Percentiles rank a stretch among this genome's conserved stretches.
Evolutionary conservation across 2,113 vertebrate genomes (phyloP).

Genomic region (Phaetusa simplex): DNA sequence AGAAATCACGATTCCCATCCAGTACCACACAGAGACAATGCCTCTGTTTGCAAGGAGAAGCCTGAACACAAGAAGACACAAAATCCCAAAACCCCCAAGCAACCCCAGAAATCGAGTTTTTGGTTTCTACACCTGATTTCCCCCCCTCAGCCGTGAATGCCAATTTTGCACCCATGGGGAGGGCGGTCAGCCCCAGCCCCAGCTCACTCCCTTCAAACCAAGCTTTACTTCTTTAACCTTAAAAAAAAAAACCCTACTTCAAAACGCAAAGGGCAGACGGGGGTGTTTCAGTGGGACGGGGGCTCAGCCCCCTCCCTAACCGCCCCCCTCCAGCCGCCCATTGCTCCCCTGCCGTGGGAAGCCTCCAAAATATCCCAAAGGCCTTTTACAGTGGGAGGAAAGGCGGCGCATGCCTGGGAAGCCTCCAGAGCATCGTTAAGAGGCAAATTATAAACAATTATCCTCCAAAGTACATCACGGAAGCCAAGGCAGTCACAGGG

Average conservation of each 20-base stretch:
- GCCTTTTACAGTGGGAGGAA: not conserved
- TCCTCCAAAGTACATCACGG: not conserved
- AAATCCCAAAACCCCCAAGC: not conserved
- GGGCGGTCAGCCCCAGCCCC: not conserved
- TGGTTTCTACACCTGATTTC: not conserved
- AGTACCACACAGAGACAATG: not conserved
- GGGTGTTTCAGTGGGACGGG: not conserved
- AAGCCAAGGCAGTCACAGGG: not conserved
- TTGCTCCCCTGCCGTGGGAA: fast-evolving
- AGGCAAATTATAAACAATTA: slow-evolving; percentile 18
- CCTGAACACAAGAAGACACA: not conserved
- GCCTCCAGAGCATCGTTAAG: not conserved
- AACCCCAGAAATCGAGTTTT: not conserved
- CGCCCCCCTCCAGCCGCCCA: not conserved
- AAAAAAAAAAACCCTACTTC: not conserved
- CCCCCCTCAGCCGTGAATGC: not conserved
- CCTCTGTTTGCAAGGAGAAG: not conserved
- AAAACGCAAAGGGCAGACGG: fast-evolving
- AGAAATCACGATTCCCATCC: not conserved
- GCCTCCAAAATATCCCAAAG: not conserved
- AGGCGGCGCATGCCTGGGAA: fast-evolving
- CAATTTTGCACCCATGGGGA: not conserved
- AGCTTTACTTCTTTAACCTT: not conserved
- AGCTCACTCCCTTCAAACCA: not conserved
- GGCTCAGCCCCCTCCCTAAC: not conserved